Percentiles rank a stretch among this genome's conserved stretches.
phyloP scores from a whole-genome alignment of 1,140 invertebrate genomes.

The Acromyrmex echinatior region DNA sequence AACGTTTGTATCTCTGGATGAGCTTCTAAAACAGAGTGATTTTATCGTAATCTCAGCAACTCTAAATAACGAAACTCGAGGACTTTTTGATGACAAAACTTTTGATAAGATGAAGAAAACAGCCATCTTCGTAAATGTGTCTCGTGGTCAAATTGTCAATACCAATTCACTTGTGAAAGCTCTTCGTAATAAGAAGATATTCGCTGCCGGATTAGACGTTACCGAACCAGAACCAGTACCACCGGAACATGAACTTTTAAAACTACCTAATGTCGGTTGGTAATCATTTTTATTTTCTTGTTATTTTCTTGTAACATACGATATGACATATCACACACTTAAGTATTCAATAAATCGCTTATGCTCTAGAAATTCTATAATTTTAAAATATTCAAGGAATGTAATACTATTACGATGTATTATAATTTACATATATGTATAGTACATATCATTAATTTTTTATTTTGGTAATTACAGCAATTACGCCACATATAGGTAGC shows the following conservation, averaged over 20 bases:
- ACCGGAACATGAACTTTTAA: conserved; percentile 91
- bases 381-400: conserved; percentile 12
- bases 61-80: conserved; percentile 90
- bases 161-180: conserved; percentile 92
- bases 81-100: conserved; percentile 90
- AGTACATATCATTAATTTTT: conserved; percentile 25
- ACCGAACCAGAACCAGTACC: conserved; percentile 96
- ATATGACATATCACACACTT: not conserved
- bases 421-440: conserved; percentile 38
- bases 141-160: conserved; percentile 92
- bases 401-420: conserved; percentile 2
- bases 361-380: conserved; percentile 1
- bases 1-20: conserved; percentile 90
- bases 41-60: conserved; percentile 91
- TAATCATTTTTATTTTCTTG: conserved; percentile 58
- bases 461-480: conserved; percentile 87
- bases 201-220: conserved; percentile 96
- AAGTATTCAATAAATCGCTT: not conserved
- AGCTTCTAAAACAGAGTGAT: conserved; percentile 91
- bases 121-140: conserved; percentile 93
- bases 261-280: conserved; percentile 93
- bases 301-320: not conserved
- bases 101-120: conserved; percentile 93
- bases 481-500: conserved; percentile 95
- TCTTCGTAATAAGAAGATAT: conserved; percentile 90